phyloP scores from a whole-genome alignment of 2,888 invertebrate genomes.

The Macaria liturata region DNA sequence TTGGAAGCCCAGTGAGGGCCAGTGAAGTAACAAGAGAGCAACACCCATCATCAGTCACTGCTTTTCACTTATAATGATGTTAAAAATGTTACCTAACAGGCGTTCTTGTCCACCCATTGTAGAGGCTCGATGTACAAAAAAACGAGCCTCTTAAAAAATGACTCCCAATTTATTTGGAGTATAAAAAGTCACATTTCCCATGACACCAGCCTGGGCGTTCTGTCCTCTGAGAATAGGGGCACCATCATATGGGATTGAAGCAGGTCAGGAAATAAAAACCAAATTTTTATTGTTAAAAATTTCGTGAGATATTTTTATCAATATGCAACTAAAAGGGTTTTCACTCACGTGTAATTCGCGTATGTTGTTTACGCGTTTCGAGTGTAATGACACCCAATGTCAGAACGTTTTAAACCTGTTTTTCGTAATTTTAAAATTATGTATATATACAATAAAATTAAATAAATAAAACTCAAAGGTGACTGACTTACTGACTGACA shows the following conservation, averaged over 20 bases:
- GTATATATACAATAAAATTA: no score
- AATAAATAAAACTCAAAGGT: no score
- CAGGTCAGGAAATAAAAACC: no score
- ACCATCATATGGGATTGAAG: slow-evolving; percentile 5
- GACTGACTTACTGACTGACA: no score
- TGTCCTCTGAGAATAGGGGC: slow-evolving; percentile 23
- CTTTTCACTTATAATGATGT: slow-evolving; percentile 82
- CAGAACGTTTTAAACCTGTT: no score
- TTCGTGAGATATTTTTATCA: no score
- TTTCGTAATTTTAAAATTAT: no score
- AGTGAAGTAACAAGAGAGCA: slow-evolving; percentile 41
- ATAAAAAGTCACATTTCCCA: slow-evolving; percentile 77
- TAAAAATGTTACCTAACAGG: slow-evolving; percentile 80
- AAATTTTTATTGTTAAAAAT: no score
- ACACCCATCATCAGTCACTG: slow-evolving; percentile 68
- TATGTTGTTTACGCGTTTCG: no score
- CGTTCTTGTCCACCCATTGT: slow-evolving; percentile 81
- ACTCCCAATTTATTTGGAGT: slow-evolving; percentile 79
- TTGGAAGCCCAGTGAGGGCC: slow-evolving; percentile 42
- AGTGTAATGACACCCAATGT: no score
- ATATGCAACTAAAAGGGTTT: no score
- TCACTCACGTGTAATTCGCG: no score
- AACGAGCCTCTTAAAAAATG: slow-evolving; percentile 72
- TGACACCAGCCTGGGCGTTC: slow-evolving; percentile 75
- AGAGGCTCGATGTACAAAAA: slow-evolving; percentile 68